A percentile compares a stretch with the other conserved stretches of the same genome.
Conservation (phyloP, 2,113 vertebrate species). For the Sebastes schlegelii region DNA sequence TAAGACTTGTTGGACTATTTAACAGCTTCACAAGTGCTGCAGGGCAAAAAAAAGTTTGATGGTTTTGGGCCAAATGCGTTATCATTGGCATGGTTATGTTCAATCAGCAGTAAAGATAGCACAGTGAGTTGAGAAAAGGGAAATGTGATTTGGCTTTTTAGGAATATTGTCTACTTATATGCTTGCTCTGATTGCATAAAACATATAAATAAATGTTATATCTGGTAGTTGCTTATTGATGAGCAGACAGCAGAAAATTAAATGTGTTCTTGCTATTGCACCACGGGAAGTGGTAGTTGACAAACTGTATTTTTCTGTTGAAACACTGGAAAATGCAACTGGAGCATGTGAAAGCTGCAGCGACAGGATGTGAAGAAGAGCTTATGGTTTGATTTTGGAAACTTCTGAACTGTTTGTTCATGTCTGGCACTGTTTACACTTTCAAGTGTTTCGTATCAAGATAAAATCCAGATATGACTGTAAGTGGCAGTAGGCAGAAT, state of each 20-base stretch:
- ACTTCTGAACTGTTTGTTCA: background rate
- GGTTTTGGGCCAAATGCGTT: slow-evolving; percentile 32
- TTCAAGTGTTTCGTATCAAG: background rate
- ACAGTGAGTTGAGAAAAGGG: background rate
- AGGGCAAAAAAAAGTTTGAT: slow-evolving; percentile 14
- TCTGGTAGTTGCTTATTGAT: background rate
- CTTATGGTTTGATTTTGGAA: background rate
- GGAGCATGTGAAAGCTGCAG: too few relatives aligned
- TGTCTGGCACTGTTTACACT: background rate
- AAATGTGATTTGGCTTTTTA: background rate
- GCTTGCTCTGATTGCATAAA: background rate
- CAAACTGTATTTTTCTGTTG: too few relatives aligned
- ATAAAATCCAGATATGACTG: background rate
- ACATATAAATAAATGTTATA: background rate
- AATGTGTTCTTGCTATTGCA: background rate
- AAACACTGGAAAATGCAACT: background rate
- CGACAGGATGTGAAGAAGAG: background rate
- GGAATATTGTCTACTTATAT: background rate
- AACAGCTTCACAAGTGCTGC: slow-evolving; percentile 27
- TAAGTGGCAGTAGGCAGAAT: background rate
- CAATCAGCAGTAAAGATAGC: background rate
- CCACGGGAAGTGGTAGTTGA: too few relatives aligned
- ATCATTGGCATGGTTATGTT: background rate
- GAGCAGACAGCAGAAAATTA: too few relatives aligned
- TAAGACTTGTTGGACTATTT: slow-evolving; percentile 53